Percentiles rank a stretch among this genome's conserved stretches.
phyloP scores from a whole-genome alignment of 2,113 vertebrate genomes.

The Onychostruthus taczanowskii region DNA sequence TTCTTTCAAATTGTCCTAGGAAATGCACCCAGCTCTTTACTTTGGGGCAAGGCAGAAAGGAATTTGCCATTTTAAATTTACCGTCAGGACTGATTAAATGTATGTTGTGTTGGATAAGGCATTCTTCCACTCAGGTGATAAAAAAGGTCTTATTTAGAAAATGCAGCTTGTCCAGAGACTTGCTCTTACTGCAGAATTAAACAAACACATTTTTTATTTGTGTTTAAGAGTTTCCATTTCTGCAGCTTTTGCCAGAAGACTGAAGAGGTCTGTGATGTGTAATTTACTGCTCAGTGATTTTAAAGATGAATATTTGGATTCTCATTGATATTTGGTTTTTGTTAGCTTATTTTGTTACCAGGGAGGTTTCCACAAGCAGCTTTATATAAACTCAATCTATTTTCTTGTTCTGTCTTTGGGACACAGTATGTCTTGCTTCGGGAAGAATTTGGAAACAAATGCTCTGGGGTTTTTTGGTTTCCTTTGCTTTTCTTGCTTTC shows the following conservation, averaged over 20 bases:
- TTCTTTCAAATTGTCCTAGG: neutral
- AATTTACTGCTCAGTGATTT: conserved; percentile 28
- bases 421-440: neutral
- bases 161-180: neutral
- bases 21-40: neutral
- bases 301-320: conserved; percentile 42
- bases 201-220: neutral
- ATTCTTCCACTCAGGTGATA: neutral
- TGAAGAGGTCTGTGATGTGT: neutral
- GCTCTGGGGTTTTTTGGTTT: neutral
- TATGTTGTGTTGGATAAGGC: neutral
- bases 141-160: neutral
- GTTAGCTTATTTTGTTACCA: conserved; percentile 8
- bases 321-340: conserved; percentile 37
- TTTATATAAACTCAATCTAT: neutral
- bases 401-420: neutral
- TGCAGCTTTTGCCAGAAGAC: conserved; percentile 17
- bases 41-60: neutral
- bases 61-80: neutral
- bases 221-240: neutral
- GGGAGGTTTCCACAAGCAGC: conserved; percentile 9
- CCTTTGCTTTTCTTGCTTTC: neutral
- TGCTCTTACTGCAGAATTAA: conserved; percentile 3
- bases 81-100: neutral
- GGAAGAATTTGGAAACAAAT: neutral